Percentiles rank a stretch among this genome's conserved stretches.
These are phyloP conservation scores for Orthonevra nobilis DNA, from an alignment of 2,888 invertebrate genomes.

Conservation along the genomic window DNA sequence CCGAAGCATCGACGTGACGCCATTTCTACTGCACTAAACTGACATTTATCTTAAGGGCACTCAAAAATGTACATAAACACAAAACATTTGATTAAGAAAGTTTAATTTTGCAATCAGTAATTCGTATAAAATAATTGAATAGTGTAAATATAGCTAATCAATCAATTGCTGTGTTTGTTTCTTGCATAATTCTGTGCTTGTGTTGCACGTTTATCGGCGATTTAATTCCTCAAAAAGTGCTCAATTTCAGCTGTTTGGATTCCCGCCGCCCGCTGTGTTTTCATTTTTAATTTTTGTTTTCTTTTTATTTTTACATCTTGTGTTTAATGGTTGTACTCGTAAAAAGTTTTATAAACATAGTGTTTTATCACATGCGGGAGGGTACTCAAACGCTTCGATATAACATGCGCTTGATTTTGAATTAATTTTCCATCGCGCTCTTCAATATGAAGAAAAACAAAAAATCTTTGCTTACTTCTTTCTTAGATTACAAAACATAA, in stretches of 20 bases:
- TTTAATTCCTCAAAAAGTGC: neutral
- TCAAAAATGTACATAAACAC: neutral
- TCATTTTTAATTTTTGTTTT: neutral
- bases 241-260: too few relatives aligned
- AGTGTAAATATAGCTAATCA: neutral
- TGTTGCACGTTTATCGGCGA: neutral
- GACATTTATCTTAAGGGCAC: slow-evolving; percentile 14
- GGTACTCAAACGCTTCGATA: too few relatives aligned
- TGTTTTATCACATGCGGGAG: slow-evolving; percentile 10
- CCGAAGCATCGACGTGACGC: slow-evolving; percentile 31
- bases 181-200: neutral
- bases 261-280: neutral
- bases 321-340: slow-evolving; percentile 14
- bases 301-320: neutral
- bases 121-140: neutral
- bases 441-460: too few relatives aligned
- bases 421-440: too few relatives aligned
- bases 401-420: neutral
- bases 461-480: too few relatives aligned
- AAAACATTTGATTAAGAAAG: neutral
- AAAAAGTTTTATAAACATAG: slow-evolving; percentile 13
- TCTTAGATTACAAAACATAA: too few relatives aligned
- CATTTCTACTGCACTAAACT: slow-evolving; percentile 17
- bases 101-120: neutral
- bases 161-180: neutral